phyloP scores from a whole-genome alignment of 2,888 invertebrate species.

The Andrena hattorfiana region DNA sequence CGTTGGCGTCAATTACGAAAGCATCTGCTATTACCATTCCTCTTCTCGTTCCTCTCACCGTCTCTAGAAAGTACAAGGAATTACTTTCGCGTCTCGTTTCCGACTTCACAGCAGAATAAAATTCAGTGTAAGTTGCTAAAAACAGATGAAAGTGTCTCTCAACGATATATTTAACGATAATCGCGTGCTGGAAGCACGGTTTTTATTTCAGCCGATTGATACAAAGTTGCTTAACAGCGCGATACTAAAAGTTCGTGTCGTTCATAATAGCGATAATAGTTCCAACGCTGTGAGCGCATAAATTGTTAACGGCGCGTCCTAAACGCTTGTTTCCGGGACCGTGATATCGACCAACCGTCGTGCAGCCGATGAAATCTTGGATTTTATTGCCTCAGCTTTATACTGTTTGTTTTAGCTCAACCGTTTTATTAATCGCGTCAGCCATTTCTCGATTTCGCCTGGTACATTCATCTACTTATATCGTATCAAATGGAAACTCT shows the following conservation, averaged over 20 bases:
- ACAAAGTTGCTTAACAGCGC: background rate
- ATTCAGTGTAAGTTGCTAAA: background rate
- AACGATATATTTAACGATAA: background rate
- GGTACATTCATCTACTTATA: background rate
- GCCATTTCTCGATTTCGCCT: background rate
- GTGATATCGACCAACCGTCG: conserved; percentile 14
- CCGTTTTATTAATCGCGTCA: conserved; percentile 6
- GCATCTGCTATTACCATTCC: background rate
- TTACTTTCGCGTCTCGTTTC: background rate
- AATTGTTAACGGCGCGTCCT: background rate
- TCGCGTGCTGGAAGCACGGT: background rate
- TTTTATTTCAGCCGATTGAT: background rate
- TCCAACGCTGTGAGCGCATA: background rate
- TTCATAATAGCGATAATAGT: conserved; percentile 1
- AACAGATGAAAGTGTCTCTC: background rate
- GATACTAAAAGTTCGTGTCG: background rate
- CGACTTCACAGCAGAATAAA: background rate
- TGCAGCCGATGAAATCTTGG: background rate
- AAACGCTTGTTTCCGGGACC: background rate
- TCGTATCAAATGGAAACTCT: background rate
- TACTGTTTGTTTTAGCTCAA: background rate
- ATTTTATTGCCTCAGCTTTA: background rate
- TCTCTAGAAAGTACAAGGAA: background rate
- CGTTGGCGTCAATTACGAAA: conserved; percentile 56
- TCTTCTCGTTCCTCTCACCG: background rate